phyloP scores from a whole-genome alignment of 64 coral and sea anemone genomes.

The Catalaphyllia jardinei region DNA sequence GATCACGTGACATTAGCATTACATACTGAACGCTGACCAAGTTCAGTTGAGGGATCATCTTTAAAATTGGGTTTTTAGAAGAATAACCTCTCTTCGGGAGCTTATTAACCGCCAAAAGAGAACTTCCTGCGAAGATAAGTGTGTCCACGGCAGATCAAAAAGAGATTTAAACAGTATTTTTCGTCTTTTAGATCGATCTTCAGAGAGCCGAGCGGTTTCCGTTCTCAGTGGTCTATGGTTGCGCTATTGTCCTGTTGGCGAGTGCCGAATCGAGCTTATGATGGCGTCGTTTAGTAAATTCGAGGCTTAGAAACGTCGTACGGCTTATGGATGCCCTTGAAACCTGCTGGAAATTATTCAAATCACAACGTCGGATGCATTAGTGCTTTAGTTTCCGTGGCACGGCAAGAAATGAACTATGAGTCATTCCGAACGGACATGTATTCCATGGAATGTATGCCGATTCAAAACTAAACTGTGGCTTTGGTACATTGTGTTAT shows the following conservation, averaged over 20 bases:
- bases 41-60: background rate
- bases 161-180: background rate
- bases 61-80: background rate
- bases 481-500: constrained; percentile 18
- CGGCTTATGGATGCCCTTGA: background rate
- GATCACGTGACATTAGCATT: constrained; percentile 59
- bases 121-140: background rate
- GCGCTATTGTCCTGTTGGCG: constrained; percentile 8
- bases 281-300: constrained; percentile 16
- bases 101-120: background rate
- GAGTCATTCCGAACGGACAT: background rate
- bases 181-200: background rate
- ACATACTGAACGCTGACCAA: constrained; percentile 46
- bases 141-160: background rate
- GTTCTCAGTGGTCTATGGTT: background rate
- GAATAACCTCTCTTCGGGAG: background rate
- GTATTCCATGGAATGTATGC: constrained; percentile 30
- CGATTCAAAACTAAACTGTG: constrained; percentile 2
- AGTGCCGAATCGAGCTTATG: constrained; percentile 12
- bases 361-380: background rate
- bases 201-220: background rate
- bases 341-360: background rate
- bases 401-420: background rate
- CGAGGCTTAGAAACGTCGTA: background rate
- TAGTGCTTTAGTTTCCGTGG: background rate